Evolutionary conservation across 2,797 vertebrate genomes (phyloP).

Genomic region (Parotocinclus haroldoi): DNA sequence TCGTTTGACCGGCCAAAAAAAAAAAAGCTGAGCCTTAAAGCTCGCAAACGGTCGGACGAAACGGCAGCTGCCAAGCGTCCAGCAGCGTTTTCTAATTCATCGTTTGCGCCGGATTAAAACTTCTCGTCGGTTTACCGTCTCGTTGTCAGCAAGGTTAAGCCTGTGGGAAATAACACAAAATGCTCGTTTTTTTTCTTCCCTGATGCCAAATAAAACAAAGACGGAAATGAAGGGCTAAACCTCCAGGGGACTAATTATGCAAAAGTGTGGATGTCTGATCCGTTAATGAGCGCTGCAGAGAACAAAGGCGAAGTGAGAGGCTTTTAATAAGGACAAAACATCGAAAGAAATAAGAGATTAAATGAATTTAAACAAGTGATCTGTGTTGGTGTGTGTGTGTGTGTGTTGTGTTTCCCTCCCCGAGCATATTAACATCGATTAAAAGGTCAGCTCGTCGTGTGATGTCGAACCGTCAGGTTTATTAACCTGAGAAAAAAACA

Average conservation of each 20-base stretch:
- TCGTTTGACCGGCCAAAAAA: too few relatives aligned
- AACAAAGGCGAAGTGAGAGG: slow-evolving; percentile 80
- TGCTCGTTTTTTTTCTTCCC: slow-evolving; percentile 60
- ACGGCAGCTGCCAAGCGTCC: slow-evolving; percentile 22
- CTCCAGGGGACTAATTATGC: slow-evolving; percentile 82
- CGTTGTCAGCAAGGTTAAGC: slow-evolving; percentile 80
- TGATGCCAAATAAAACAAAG: slow-evolving; percentile 79
- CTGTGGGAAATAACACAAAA: slow-evolving; percentile 84
- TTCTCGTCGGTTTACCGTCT: slow-evolving; percentile 62
- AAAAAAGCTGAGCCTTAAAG: too few relatives aligned
- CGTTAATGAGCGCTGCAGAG: slow-evolving; percentile 79
- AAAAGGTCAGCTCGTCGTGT: too few relatives aligned
- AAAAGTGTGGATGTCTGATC: slow-evolving; percentile 81
- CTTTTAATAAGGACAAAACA: slow-evolving; percentile 76
- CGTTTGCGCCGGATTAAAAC: slow-evolving; percentile 26
- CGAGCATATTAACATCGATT: too few relatives aligned
- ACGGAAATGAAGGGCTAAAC: slow-evolving; percentile 72
- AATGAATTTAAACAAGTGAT: neutral
- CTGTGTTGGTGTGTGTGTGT: too few relatives aligned
- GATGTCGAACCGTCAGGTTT: too few relatives aligned
- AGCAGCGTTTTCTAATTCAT: slow-evolving; percentile 36
- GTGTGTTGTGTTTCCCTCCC: too few relatives aligned
- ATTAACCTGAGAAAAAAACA: too few relatives aligned
- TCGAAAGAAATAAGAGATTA: slow-evolving; percentile 52
- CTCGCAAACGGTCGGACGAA: slow-evolving; percentile 4